Base-by-base conservation (phyloP, 2,797 vertebrate species). In the Poliocrania exsul region DNA sequence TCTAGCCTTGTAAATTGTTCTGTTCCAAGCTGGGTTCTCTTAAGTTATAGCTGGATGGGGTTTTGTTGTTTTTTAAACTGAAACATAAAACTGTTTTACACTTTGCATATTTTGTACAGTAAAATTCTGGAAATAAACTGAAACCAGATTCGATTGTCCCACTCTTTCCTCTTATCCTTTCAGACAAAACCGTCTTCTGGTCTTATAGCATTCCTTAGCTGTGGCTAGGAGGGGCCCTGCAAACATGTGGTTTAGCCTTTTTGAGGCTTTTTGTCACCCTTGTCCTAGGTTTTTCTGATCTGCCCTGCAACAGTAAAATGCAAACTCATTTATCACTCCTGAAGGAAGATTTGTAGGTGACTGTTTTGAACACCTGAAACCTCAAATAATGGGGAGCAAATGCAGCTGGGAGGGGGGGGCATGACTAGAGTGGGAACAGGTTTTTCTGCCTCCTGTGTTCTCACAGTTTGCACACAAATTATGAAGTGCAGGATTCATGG, bases 71-170 rank as follows among this genome's bases (percentile, higher is more conserved):
- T 95, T 95, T 93, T 93, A 72, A 96, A 97, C 92, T 85, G 85
- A 95, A 95, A 92, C 89, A 81, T 94, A 87, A 94, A 97, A 95
- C 93, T 19, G 69, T 97, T 97, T 97, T 96, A 96, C 88, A 95
- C 75, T 90, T 96, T 92, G 95, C 91, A 86, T 95, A 97, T 98
- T 98, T 97, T 97, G 97, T 97, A 96, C 96, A 96, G 90, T 96
- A 97, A 97, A 96, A 83, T 82, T 96, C 95, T 96, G 96, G 95
- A 97, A 98, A 98, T 97, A 97, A 98, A 97, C 71, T 66, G 84
- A 97, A 96, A 96, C 90, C 79, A 91, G 87, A 92, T 90, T 83
- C 3, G 25, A 61, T 95, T 80, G 90, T 92, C 40, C 81, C 61
- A 35, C 56, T 81, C 50, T 42, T 95, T 94, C 70, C 51, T 64